Evolutionary conservation across 2,797 vertebrate species (phyloP).

Genomic region (Triplophysa yarkandensis): DNA sequence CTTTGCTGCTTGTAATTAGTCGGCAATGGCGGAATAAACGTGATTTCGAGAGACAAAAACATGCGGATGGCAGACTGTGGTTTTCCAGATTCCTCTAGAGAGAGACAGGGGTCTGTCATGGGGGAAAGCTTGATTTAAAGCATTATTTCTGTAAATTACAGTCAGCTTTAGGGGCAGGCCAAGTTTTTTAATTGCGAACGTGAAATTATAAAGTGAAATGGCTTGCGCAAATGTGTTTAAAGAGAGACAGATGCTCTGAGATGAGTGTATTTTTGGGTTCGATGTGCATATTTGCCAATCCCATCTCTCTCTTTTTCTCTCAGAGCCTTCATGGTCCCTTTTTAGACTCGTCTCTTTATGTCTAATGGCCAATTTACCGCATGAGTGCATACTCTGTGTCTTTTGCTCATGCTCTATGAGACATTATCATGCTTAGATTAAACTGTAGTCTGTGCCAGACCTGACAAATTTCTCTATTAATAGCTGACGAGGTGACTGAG

Average conservation of each 20-base stretch:
- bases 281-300: slow-evolving; percentile 59
- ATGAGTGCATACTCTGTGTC: slow-evolving; percentile 52
- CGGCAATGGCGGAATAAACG: slow-evolving; percentile 73
- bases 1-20: slow-evolving; percentile 77
- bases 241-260: slow-evolving; percentile 66
- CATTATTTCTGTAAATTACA: slow-evolving; percentile 76
- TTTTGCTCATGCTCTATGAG: slow-evolving; percentile 47
- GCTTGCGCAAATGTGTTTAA: slow-evolving; percentile 71
- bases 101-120: slow-evolving; percentile 77
- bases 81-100: slow-evolving; percentile 73
- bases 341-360: slow-evolving; percentile 55
- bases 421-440: slow-evolving; percentile 58
- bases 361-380: slow-evolving; percentile 63
- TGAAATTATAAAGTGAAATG: slow-evolving; percentile 77
- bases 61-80: slow-evolving; percentile 75
- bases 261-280: slow-evolving; percentile 69
- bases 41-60: slow-evolving; percentile 75
- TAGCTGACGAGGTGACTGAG: slow-evolving; percentile 41
- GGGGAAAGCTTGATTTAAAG: slow-evolving; percentile 78
- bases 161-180: slow-evolving; percentile 67
- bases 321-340: slow-evolving; percentile 29
- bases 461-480: slow-evolving; percentile 54
- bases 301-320: slow-evolving; percentile 10
- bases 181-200: slow-evolving; percentile 78
- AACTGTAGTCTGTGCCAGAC: slow-evolving; percentile 42